Evolutionary conservation across 2,888 invertebrate genomes (phyloP).

Genomic region (Laothoe populi): DNA sequence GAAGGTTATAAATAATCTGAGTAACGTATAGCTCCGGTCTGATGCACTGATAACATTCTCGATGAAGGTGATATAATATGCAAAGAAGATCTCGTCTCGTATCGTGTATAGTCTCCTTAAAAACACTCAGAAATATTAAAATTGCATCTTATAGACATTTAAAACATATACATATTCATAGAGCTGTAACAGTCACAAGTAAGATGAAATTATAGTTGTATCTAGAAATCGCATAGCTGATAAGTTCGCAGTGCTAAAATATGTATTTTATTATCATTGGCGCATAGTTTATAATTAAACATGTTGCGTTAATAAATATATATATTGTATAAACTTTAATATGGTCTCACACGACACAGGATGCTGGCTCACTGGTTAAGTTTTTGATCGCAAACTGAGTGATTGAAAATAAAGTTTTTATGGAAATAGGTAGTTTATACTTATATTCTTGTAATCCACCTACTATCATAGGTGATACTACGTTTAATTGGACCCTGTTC

Average conservation of each 20-base stretch:
- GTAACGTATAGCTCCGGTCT: background rate
- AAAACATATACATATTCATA: slow-evolving; percentile 37
- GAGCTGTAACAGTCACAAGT: slow-evolving; percentile 34
- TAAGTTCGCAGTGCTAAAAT: slow-evolving; percentile 44
- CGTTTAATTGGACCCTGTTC: no score
- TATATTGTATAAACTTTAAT: slow-evolving; percentile 33
- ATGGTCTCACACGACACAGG: slow-evolving; percentile 15
- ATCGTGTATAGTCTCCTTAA: slow-evolving; percentile 30
- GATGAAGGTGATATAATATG: slow-evolving; percentile 17
- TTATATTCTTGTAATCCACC: no score
- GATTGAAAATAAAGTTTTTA: no score
- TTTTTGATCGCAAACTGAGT: background rate
- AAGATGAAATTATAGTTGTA: slow-evolving; percentile 27
- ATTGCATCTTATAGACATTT: slow-evolving; percentile 30
- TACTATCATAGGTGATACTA: no score
- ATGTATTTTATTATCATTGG: slow-evolving; percentile 33
- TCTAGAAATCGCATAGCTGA: slow-evolving; percentile 43
- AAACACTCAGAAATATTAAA: slow-evolving; percentile 28
- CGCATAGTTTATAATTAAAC: slow-evolving; percentile 34
- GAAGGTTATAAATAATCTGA: background rate
- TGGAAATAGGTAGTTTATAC: no score
- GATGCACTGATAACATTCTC: background rate
- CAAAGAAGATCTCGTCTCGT: slow-evolving; percentile 16
- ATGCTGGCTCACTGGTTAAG: slow-evolving; percentile 7
- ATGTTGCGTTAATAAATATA: slow-evolving; percentile 33